These are phyloP conservation scores for Pseudorhombus dupliciocellatus DNA, from an alignment of 2,113 vertebrate species.

Conservation along the genomic window DNA sequence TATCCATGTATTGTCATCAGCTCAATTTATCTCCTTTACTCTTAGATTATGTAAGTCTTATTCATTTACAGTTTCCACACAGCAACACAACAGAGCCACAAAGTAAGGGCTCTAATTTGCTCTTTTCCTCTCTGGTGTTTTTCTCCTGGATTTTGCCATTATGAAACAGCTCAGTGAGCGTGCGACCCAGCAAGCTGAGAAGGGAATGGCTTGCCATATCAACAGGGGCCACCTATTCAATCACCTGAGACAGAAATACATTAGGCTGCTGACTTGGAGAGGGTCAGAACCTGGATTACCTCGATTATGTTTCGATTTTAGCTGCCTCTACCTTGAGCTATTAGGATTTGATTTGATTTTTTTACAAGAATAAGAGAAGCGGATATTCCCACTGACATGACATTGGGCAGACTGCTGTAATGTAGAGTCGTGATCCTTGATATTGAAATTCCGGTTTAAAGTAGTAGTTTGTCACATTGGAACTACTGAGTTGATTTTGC, in stretches of 20 bases:
- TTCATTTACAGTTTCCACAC: slow-evolving; percentile 6
- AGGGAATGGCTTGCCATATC: slow-evolving; percentile 21
- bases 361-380: background rate
- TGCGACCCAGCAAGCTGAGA: background rate
- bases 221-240: slow-evolving; percentile 47
- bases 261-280: slow-evolving; percentile 46
- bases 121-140: slow-evolving; percentile 1
- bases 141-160: slow-evolving; percentile 28
- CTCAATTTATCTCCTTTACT: slow-evolving; percentile 23
- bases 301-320: slow-evolving; percentile 63
- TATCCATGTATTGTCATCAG: background rate
- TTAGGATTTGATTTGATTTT: slow-evolving; percentile 35
- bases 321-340: slow-evolving; percentile 46
- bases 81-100: background rate
- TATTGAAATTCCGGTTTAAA: slow-evolving; percentile 1
- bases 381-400: background rate
- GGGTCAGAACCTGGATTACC: slow-evolving; percentile 61
- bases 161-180: slow-evolving; percentile 12
- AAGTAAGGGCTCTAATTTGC: slow-evolving; percentile 5
- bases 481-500: too few relatives aligned
- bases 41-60: slow-evolving; percentile 19
- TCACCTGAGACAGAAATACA: slow-evolving; percentile 71
- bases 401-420: background rate
- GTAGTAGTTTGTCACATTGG: too few relatives aligned
- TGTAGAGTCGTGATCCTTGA: slow-evolving; percentile 9